Evolutionary conservation across 2,797 vertebrate genomes (phyloP).

Genomic region (Botia kubotai): DNA sequence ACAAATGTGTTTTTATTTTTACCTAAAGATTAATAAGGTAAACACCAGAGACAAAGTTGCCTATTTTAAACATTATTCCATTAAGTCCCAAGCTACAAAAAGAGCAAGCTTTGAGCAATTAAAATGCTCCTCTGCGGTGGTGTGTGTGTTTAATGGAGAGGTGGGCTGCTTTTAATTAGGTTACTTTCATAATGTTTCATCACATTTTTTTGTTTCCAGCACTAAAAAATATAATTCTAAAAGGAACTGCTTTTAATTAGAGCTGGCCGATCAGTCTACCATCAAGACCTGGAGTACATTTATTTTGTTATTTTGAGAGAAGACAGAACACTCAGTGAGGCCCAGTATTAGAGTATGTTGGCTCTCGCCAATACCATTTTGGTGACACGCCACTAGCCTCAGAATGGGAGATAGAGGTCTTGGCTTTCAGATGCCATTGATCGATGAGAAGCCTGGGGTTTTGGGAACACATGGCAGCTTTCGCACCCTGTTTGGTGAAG

Average conservation of each 20-base stretch:
- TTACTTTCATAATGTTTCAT: constrained; percentile 4
- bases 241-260: constrained; percentile 52
- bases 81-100: background rate
- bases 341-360: constrained; percentile 7
- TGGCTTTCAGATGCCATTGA: constrained; percentile 56
- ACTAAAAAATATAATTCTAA: constrained; percentile 39
- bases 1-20: background rate
- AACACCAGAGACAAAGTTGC: background rate
- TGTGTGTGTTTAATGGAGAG: background rate
- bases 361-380: constrained; percentile 48
- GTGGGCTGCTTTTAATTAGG: constrained; percentile 27
- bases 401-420: constrained; percentile 55
- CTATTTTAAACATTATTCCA: background rate
- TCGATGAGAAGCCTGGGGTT: constrained; percentile 61
- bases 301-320: constrained; percentile 31
- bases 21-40: background rate
- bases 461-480: constrained; percentile 59
- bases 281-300: constrained; percentile 33
- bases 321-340: background rate
- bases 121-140: background rate
- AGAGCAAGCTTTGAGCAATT: background rate
- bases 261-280: constrained; percentile 51
- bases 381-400: constrained; percentile 40
- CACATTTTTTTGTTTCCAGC: constrained; percentile 25
- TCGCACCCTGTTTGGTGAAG: constrained; percentile 59